Evolutionary conservation across 1,140 invertebrate species (phyloP), one percentile per base, ranked within the genome.

Genomic region (Drosophila pandora): DNA sequence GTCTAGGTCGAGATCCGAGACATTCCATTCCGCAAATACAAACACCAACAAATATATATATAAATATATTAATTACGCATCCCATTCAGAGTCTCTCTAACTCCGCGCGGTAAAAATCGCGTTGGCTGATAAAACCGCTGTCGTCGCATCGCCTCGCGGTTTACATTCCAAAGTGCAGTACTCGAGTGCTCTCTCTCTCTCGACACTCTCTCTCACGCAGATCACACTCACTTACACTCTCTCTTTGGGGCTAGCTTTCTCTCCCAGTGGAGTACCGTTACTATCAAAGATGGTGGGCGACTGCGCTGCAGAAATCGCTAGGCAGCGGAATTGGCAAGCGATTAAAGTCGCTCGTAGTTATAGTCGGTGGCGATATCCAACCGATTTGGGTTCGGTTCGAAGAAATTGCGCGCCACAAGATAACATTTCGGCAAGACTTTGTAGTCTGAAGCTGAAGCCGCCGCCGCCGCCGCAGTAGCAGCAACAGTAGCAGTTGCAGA

Each of bases 351-450:
- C 13, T 13, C 5, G 17, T 1, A 45, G 8, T 28, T 10, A 28
- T 32, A 8, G 25, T 28, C 30, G 2, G 34, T 3, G 3, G 12
- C 34, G 34, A 37, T 37, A 37, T n/a, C 34, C 34, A 10, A 9
- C 49, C 41, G 67, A 69, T 57, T 70, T 57, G 52, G 63, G 63
- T 63, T 57, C 54, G 41, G 28, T 41, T 21, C 37, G 25, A 48
- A 48, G 63, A 21, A 49, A 30, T 87, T 77, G 78, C 72, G 80
- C 76, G 67, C 54, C 71, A 76, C 57, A 65, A 82, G 82, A 88
- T 88, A 90, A 76, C 64, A 79, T 88, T 47, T 88, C 79, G 84
- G 83, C 80, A 84, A 90, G 68, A 62, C 76, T 85, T 90, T 88
- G 79, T 84, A 90, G 79, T 85, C 75, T 67, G 59, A 47, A 53